phyloP scores from a whole-genome alignment of 2,797 vertebrate species.

The Triplophysa bombifrons region DNA sequence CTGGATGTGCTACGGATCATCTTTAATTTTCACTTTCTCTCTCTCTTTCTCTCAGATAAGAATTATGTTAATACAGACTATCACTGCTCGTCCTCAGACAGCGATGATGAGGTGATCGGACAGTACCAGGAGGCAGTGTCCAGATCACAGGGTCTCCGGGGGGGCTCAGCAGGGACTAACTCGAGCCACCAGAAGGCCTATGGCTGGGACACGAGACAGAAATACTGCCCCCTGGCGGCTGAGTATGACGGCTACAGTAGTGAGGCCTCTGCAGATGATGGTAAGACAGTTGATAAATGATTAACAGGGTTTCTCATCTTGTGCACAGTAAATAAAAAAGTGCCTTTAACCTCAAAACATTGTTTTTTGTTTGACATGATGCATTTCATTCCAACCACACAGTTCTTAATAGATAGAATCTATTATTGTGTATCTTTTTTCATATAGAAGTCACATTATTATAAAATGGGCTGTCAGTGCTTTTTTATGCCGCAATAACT shows the following conservation, averaged over 20 bases:
- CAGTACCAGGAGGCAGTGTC: constrained; percentile 94
- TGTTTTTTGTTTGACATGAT: too few species aligned
- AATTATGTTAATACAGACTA: constrained; percentile 82
- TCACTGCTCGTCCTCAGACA: constrained; percentile 92
- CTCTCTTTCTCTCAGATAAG: constrained; percentile 76
- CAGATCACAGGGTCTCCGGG: constrained; percentile 85
- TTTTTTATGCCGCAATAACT: too few species aligned
- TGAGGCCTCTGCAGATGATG: constrained; percentile 91
- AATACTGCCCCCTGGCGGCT: constrained; percentile 89
- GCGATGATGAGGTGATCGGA: constrained; percentile 93
- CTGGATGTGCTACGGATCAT: constrained; percentile 10
- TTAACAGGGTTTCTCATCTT: too few species aligned
- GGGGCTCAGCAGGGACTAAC: constrained; percentile 63
- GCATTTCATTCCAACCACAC: too few species aligned
- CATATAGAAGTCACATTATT: too few species aligned
- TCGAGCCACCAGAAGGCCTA: constrained; percentile 81
- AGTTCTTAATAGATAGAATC: neutral
- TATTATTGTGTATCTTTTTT: too few species aligned
- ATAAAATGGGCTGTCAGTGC: too few species aligned
- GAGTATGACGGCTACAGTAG: constrained; percentile 96
- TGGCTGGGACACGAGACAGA: constrained; percentile 90
- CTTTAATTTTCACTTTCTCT: neutral
- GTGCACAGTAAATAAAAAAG: too few species aligned
- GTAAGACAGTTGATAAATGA: constrained; percentile 67
- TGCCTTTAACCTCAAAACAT: too few species aligned